Conservation (phyloP, 2,113 vertebrate species). For the Erythrocebus patas region DNA sequence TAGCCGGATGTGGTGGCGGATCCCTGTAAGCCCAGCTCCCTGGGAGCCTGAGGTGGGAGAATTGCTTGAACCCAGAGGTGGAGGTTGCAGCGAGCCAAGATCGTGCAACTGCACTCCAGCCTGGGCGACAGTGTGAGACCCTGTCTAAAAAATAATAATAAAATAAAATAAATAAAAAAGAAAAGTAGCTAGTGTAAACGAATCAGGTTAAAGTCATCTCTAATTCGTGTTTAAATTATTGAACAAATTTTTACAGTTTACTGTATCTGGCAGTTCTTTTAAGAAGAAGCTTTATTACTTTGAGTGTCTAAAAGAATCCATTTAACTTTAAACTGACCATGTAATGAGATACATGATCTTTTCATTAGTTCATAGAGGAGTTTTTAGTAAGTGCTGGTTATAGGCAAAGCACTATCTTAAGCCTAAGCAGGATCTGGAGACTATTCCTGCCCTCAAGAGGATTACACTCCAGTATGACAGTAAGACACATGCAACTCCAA, state of each 20-base stretch:
- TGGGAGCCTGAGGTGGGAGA: too few species aligned
- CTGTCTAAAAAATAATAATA: too few species aligned
- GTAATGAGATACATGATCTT: background rate
- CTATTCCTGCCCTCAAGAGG: background rate
- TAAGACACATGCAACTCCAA: background rate
- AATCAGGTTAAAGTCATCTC: background rate
- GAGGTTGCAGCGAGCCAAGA: too few species aligned
- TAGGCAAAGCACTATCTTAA: background rate
- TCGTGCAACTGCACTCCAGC: too few species aligned
- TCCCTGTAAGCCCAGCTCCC: too few species aligned
- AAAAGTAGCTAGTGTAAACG: background rate
- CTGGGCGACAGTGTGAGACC: too few species aligned
- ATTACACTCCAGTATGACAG: background rate
- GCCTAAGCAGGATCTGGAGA: background rate
- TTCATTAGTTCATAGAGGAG: background rate
- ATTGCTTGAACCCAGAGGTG: too few species aligned
- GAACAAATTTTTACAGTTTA: background rate
- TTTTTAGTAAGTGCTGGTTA: slow-evolving; percentile 3
- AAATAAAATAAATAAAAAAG: background rate
- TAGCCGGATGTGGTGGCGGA: too few species aligned
- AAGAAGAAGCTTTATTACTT: background rate
- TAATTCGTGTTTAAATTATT: slow-evolving; percentile 16
- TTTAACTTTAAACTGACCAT: background rate
- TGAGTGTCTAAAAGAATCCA: background rate
- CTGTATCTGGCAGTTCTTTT: background rate